Evolutionary conservation across 2,888 invertebrate genomes (phyloP), one percentile per base, ranked within the genome.

Genomic region (Zaprionus obscuricornis): DNA sequence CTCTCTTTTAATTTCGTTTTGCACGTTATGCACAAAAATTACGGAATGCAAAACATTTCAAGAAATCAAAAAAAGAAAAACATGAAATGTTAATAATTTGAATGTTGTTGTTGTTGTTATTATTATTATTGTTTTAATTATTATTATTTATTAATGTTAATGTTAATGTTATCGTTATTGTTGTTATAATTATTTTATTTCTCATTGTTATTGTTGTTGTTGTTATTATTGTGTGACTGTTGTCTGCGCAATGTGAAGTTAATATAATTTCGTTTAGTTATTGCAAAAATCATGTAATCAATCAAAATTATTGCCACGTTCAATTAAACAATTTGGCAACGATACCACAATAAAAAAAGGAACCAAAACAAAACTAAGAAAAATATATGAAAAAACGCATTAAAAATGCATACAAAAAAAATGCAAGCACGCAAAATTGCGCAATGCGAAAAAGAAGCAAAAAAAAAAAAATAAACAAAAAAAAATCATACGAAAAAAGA

Each of bases 61-160:
- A 36, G n/a, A n/a, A n/a, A 27, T 10, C 31, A 31, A 31, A 31
- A 31, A 31, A 8, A 29, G 11, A 29, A 29, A 27, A 7, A 29
- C 16, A 42, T 34, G 29, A 42, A 27, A 17, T 42, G 24, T 22
- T 36, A 54, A 58, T 45, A 54, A 42, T 64, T 74, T 81, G 76
- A 83, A 79, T 86, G 85, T 77, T 74, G 65, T 79, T 87, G 63
- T 75, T 83, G 66, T 85, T 75, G 73, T 79, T 70, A 22, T 62
- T 63, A 31, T 49, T 51, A 40, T 57, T 58, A 20, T 26, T 58
- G 43, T 65, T 45, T 46, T 55, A 17, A 29, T 43, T 29, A 11
- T 29, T 29, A n/a, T 29, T 29, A n/a, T n/a, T n/a, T n/a, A 11
- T 6, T 39, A 11, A 34, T 27, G 14, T 49, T 39, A 7, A 26